Percentiles rank a stretch among this genome's conserved stretches.
phyloP scores from a whole-genome alignment of 2,888 invertebrate species.

The Sclerodermus sp. region DNA sequence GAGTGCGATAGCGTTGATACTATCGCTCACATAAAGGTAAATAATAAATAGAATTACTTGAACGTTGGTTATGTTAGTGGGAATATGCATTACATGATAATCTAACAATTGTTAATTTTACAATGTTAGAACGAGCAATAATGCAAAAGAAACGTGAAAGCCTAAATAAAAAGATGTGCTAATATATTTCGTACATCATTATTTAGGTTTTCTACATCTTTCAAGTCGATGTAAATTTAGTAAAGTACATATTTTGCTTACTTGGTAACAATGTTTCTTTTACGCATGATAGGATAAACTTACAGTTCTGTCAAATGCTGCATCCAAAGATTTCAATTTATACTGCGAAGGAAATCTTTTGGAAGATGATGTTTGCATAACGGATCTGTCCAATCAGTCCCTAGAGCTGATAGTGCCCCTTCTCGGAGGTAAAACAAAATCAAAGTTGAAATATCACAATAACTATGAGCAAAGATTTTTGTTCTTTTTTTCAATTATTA shows the following conservation, averaged over 20 bases:
- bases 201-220: no score
- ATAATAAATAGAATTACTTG: no score
- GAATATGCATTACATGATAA: no score
- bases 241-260: slow-evolving; percentile 36
- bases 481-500: no score
- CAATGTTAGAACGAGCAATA: slow-evolving; percentile 47
- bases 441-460: neutral
- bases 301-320: slow-evolving; percentile 55
- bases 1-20: slow-evolving; percentile 74
- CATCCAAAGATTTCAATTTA: slow-evolving; percentile 68
- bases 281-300: slow-evolving; percentile 63
- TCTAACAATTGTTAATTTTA: slow-evolving; percentile 35
- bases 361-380: slow-evolving; percentile 68
- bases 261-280: slow-evolving; percentile 9
- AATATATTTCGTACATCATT: no score
- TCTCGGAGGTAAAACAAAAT: slow-evolving; percentile 72
- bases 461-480: no score
- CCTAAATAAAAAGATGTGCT: no score
- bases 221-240: no score
- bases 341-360: slow-evolving; percentile 77
- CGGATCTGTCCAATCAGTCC: slow-evolving; percentile 68
- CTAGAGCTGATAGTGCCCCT: slow-evolving; percentile 82
- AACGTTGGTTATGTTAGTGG: no score
- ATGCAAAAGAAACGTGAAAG: no score
- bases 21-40: slow-evolving; percentile 77